Percentiles rank a stretch among this genome's conserved stretches.
Evolutionary conservation across 1,140 invertebrate genomes (phyloP).

Genomic region (Orius insidiosus): DNA sequence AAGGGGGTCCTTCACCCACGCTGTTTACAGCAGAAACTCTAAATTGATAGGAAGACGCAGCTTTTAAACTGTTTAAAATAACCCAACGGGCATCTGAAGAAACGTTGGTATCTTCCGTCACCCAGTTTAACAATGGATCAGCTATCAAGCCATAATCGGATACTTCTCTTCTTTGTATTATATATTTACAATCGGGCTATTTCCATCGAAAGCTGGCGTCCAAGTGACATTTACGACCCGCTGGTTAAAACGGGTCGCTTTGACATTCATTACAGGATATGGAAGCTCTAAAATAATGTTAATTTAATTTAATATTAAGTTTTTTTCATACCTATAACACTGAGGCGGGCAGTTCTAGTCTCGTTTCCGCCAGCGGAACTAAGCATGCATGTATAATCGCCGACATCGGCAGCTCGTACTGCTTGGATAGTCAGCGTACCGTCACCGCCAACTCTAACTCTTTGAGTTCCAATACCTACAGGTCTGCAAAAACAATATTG

Average conservation of each 20-base stretch:
- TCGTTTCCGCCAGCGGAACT: conserved; percentile 81
- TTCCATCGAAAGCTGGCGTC: conserved; percentile 91
- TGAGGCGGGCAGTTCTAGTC: conserved; percentile 61
- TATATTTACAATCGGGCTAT: conserved; percentile 83
- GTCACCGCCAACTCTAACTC: conserved; percentile 52
- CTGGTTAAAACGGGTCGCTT: conserved; percentile 43
- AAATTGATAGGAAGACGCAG: conserved; percentile 90
- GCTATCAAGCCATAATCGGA: conserved; percentile 64
- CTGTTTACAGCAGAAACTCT: conserved; percentile 87
- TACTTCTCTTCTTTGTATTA: conserved; percentile 78
- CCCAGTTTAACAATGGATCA: conserved; percentile 70
- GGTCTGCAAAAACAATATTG: conserved; percentile 15
- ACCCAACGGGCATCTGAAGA: conserved; percentile 60
- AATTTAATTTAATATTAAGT: not conserved
- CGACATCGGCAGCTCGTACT: conserved; percentile 64
- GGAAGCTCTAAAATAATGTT: conserved; percentile 51
- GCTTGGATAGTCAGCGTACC: conserved; percentile 64
- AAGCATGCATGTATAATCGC: conserved; percentile 65
- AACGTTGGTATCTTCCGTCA: conserved; percentile 73
- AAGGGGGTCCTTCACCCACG: conserved; percentile 82
- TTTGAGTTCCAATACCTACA: conserved; percentile 29
- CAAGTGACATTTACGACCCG: conserved; percentile 78
- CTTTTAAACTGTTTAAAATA: conserved; percentile 71
- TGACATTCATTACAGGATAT: conserved; percentile 72
- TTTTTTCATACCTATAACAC: conserved; percentile 42